phyloP scores from a whole-genome alignment of 1,140 invertebrate genomes.

The Semibalanus balanoides region DNA sequence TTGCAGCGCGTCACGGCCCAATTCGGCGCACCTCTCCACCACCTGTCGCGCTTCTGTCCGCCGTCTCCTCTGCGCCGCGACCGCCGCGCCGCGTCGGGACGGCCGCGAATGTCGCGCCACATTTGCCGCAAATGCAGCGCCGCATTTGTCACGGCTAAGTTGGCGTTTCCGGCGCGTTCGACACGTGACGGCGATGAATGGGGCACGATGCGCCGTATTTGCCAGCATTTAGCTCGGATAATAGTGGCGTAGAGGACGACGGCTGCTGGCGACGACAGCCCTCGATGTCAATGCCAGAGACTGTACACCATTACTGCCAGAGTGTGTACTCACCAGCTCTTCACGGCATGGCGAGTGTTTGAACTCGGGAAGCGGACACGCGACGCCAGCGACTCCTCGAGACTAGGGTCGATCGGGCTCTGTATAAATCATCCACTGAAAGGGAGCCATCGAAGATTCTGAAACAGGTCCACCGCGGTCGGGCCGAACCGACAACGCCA shows the following conservation, averaged over 20 bases:
- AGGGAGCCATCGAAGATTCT: not conserved
- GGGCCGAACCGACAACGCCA: not conserved
- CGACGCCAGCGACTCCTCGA: no score
- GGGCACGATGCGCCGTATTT: not conserved
- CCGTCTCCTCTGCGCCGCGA: no score
- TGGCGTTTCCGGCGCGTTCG: not conserved
- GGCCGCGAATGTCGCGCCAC: no score
- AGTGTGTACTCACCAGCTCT: not conserved
- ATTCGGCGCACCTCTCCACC: no score
- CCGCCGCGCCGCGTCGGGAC: no score
- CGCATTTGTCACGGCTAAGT: not conserved
- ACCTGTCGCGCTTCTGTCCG: no score
- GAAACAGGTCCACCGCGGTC: not conserved
- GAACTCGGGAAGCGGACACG: no score
- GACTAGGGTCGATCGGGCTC: no score
- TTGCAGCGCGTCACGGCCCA: no score
- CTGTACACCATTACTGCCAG: not conserved
- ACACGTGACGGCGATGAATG: not conserved
- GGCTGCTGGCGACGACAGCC: no score
- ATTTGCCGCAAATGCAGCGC: not conserved
- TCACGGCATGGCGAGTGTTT: no score
- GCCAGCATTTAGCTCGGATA: not conserved
- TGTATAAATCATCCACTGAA: not conserved
- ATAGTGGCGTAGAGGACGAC: not conserved
- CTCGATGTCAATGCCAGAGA: not conserved